Conservation (phyloP, 2,797 vertebrate genomes). For the Chelon auratus region DNA sequence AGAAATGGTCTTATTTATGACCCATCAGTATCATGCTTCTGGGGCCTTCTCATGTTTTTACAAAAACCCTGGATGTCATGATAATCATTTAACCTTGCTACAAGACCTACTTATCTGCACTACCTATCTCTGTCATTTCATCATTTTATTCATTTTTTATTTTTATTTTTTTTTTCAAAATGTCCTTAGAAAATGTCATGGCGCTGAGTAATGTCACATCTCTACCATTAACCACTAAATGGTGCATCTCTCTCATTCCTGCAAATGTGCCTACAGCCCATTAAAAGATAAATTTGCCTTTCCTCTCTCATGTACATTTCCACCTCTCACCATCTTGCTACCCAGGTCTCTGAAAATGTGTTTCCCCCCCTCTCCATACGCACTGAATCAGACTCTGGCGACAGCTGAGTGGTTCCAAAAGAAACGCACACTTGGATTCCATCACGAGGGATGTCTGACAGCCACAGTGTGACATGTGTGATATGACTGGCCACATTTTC, state of each 20-base stretch:
- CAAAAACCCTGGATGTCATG: background rate
- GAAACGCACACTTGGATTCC: constrained; percentile 73
- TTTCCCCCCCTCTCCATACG: constrained; percentile 7
- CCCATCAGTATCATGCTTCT: too few species aligned
- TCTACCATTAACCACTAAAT: constrained; percentile 37
- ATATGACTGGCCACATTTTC: constrained; percentile 38
- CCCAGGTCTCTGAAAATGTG: constrained; percentile 20
- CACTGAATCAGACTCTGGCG: constrained; percentile 21
- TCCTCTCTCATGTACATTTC: background rate
- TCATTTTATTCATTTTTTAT: background rate
- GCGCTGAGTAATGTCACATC: constrained; percentile 17
- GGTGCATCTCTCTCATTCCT: constrained; percentile 13
- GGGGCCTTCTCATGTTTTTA: background rate
- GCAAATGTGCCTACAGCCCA: constrained; percentile 22
- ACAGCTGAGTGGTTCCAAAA: constrained; percentile 72
- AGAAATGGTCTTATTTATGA: background rate
- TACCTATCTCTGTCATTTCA: background rate
- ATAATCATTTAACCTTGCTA: background rate
- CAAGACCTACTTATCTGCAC: background rate
- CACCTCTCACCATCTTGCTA: background rate
- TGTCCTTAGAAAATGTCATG: constrained; percentile 19
- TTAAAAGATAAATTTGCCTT: constrained; percentile 46
- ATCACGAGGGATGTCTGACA: constrained; percentile 68
- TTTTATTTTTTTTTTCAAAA: background rate
- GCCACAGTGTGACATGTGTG: constrained; percentile 57